Evolutionary conservation across 2,113 vertebrate genomes (phyloP).

Genomic region (Anguilla japonica): DNA sequence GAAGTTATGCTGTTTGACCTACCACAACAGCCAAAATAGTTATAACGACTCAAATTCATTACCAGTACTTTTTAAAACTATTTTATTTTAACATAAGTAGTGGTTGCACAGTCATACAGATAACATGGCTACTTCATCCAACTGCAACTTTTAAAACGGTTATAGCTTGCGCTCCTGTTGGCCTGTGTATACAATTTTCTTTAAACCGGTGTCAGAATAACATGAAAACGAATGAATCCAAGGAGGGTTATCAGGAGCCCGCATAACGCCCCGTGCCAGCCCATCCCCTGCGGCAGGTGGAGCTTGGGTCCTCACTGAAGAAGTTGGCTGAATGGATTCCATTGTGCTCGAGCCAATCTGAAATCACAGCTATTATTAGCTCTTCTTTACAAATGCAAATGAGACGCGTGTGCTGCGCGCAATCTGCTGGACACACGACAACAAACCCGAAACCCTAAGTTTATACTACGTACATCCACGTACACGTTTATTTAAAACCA

Average conservation of each 20-base stretch:
- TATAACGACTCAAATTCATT: too few relatives aligned
- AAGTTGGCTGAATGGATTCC: conserved; percentile 8
- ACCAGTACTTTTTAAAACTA: too few relatives aligned
- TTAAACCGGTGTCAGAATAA: neutral
- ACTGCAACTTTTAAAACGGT: neutral
- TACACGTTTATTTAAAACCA: neutral
- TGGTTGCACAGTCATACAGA: neutral
- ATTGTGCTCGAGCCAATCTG: conserved; percentile 14
- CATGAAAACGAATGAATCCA: neutral
- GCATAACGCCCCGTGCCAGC: neutral
- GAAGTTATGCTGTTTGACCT: neutral
- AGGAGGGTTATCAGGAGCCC: neutral
- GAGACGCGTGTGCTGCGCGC: conserved; percentile 39
- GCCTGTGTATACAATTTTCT: neutral
- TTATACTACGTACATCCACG: neutral
- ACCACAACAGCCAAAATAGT: neutral
- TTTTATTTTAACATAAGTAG: too few relatives aligned
- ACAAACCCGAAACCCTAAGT: neutral
- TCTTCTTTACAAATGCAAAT: conserved; percentile 43
- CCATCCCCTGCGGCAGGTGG: conserved; percentile 57
- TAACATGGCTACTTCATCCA: neutral
- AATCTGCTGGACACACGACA: conserved; percentile 13
- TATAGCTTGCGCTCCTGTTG: neutral
- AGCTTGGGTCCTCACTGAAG: conserved; percentile 33
- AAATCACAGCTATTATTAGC: conserved; percentile 36